Percentiles rank a stretch among this genome's conserved stretches.
These are phyloP conservation scores for Microcebus ravelobensis DNA, from an alignment of 2,113 vertebrate genomes.

Conservation along the genomic window DNA sequence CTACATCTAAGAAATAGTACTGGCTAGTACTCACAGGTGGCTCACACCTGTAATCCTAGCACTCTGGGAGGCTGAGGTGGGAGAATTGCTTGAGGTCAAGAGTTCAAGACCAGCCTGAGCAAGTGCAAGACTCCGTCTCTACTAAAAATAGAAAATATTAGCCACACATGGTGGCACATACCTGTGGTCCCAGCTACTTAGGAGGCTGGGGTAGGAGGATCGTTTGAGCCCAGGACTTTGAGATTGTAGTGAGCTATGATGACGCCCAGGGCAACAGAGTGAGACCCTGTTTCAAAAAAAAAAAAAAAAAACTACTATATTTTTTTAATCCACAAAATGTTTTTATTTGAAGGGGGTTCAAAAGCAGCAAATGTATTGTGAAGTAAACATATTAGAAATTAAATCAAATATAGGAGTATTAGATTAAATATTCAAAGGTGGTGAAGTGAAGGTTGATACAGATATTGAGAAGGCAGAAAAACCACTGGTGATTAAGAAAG, in stretches of 20 bases:
- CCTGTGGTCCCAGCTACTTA: neutral
- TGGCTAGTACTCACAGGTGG: neutral
- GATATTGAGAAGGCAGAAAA: slow-evolving; percentile 5
- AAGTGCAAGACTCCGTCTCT: neutral
- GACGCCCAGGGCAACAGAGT: too few relatives aligned
- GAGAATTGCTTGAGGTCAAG: too few relatives aligned
- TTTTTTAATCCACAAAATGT: slow-evolving; percentile 56
- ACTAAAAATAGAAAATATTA: neutral
- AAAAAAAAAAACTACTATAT: neutral
- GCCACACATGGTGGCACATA: neutral
- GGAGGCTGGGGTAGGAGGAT: neutral
- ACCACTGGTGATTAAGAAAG: neutral
- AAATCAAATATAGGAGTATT: slow-evolving; percentile 16
- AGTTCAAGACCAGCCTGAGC: neutral
- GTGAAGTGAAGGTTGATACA: neutral
- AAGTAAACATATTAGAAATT: slow-evolving; percentile 23
- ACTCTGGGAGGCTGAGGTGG: neutral
- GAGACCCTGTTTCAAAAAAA: neutral
- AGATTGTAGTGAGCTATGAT: neutral
- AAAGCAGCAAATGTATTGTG: slow-evolving; percentile 56
- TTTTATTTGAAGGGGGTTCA: slow-evolving; percentile 61
- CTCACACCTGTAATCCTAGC: neutral
- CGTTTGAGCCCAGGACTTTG: neutral
- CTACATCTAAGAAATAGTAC: slow-evolving; percentile 13
- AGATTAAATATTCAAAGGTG: slow-evolving; percentile 47